A percentile compares a stretch with the other conserved stretches of the same genome.
Conservation (phyloP, 2,797 vertebrate species). For the Hozukius guyotensis region DNA sequence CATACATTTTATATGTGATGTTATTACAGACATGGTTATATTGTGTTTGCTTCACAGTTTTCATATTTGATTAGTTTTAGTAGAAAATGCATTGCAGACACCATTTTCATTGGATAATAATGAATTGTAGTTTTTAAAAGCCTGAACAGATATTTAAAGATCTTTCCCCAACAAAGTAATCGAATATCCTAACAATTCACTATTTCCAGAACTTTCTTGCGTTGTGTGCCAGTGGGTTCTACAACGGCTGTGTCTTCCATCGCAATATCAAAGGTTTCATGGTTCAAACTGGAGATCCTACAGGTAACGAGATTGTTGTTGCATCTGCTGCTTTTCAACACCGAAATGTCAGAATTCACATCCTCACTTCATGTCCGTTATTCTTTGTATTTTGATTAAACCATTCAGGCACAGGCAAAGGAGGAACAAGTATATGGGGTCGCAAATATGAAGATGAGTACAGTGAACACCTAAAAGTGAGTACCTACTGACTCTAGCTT, state of each 20-base stretch:
- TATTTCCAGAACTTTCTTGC: slow-evolving; percentile 92
- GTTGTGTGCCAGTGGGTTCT: slow-evolving; percentile 93
- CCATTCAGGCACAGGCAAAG: slow-evolving; percentile 93
- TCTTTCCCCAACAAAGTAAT: accelerated
- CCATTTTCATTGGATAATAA: no score
- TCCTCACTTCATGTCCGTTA: neutral
- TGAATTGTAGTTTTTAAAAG: neutral
- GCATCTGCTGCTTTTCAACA: neutral
- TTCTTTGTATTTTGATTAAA: neutral
- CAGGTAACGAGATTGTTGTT: slow-evolving; percentile 79
- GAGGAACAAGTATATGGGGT: slow-evolving; percentile 97
- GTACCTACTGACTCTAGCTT: neutral
- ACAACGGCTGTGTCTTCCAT: slow-evolving; percentile 93
- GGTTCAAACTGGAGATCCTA: slow-evolving; percentile 97
- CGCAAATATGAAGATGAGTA: slow-evolving; percentile 97
- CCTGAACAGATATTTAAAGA: neutral
- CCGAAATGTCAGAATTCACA: neutral
- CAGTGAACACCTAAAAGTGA: slow-evolving; percentile 96
- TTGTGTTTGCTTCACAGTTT: no score
- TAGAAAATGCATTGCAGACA: neutral
- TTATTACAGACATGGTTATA: no score
- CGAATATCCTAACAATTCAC: neutral
- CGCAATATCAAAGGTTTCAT: slow-evolving; percentile 99
- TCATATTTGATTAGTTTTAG: neutral
- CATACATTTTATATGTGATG: no score